phyloP scores from a whole-genome alignment of 2,113 vertebrate species.

The Crotalus tigris region DNA sequence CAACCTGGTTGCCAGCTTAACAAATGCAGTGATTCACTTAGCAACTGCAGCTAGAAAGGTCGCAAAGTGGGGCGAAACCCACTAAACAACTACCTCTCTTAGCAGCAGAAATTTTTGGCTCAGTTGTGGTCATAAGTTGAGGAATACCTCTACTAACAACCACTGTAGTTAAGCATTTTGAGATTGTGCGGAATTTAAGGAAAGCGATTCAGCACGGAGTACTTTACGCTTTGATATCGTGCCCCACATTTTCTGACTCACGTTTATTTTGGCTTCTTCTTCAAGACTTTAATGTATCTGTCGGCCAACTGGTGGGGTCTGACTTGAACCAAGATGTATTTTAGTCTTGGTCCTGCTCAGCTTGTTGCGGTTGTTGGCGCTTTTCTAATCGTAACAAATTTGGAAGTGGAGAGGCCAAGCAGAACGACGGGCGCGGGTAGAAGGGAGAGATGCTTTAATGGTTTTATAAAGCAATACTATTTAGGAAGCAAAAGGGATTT shows the following conservation, averaged over 20 bases:
- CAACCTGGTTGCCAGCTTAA: background rate
- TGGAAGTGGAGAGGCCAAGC: background rate
- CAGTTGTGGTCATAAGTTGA: background rate
- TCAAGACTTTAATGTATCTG: slow-evolving; percentile 1
- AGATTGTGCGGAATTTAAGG: background rate
- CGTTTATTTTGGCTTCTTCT: slow-evolving; percentile 16
- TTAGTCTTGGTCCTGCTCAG: background rate
- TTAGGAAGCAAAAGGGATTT: background rate
- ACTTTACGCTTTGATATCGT: background rate
- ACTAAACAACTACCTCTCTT: background rate
- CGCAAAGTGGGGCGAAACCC: background rate
- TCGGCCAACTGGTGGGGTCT: background rate
- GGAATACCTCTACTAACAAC: background rate
- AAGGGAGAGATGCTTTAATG: background rate
- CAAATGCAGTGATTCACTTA: background rate
- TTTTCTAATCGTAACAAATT: background rate
- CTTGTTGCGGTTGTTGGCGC: background rate
- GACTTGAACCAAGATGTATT: slow-evolving; percentile 3
- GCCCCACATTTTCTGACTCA: slow-evolving; percentile 3
- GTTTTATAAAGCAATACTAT: background rate
- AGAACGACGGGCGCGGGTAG: background rate
- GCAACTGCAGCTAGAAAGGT: background rate
- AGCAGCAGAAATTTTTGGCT: background rate
- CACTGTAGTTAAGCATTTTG: background rate
- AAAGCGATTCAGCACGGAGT: background rate